phyloP scores from a whole-genome alignment of 1,140 invertebrate genomes.

The Drosophila biarmipes region DNA sequence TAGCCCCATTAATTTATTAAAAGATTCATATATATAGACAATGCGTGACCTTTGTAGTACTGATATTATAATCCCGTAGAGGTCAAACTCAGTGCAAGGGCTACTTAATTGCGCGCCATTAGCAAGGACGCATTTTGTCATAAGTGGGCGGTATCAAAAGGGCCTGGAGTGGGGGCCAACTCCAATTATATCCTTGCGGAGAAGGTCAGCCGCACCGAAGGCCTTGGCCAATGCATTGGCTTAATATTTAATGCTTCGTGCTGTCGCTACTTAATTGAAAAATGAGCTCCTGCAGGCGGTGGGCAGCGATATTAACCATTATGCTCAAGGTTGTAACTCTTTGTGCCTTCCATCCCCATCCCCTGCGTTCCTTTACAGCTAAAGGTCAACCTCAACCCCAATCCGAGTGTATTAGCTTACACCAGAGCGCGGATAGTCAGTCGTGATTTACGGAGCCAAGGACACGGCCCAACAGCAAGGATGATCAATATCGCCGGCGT shows the following conservation, averaged over 20 bases:
- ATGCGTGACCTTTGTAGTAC: not conserved
- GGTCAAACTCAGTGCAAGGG: constrained; percentile 24
- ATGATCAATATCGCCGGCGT: constrained; percentile 97
- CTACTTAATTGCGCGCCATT: constrained; percentile 65
- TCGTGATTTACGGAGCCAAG: constrained; percentile 26
- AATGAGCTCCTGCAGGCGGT: constrained; percentile 20
- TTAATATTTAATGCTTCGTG: constrained; percentile 66
- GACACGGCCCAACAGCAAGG: constrained; percentile 74
- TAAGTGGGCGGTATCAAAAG: not conserved
- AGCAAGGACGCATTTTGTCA: constrained; percentile 46
- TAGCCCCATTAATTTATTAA: too few species aligned
- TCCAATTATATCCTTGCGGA: constrained; percentile 44
- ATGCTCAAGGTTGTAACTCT: constrained; percentile 18
- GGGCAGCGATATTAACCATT: constrained; percentile 18
- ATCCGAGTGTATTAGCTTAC: constrained; percentile 43
- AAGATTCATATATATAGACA: too few species aligned
- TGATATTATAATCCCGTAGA: constrained; percentile 9
- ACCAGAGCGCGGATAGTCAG: constrained; percentile 13
- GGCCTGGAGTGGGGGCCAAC: constrained; percentile 2
- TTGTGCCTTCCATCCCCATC: not conserved
- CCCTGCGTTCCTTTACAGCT: constrained; percentile 36
- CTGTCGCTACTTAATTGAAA: constrained; percentile 41
- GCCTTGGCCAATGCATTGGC: constrained; percentile 40
- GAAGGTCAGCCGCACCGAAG: constrained; percentile 53
- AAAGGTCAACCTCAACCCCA: constrained; percentile 53